phyloP scores from a whole-genome alignment of 2,797 vertebrate genomes.

The Hydrocynus forskahlii region DNA sequence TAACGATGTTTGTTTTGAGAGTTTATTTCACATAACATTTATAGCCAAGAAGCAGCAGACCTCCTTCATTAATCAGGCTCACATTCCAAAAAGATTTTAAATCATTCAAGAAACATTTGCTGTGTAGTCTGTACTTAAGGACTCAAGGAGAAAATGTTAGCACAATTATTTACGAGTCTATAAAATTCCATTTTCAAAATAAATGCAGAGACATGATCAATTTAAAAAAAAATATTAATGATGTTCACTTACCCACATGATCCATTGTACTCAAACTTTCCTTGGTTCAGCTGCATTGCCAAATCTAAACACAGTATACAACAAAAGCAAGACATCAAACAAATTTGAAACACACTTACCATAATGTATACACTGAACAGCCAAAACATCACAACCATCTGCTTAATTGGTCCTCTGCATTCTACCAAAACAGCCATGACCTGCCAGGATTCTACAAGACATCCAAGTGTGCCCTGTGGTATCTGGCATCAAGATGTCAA shows the following conservation, averaged over 20 bases:
- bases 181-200: background rate
- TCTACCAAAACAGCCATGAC: too few relatives aligned
- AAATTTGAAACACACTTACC: background rate
- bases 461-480: too few relatives aligned
- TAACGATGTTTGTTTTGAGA: background rate
- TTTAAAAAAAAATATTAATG: too few relatives aligned
- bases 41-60: background rate
- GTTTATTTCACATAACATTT: background rate
- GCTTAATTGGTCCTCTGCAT: too few relatives aligned
- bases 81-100: background rate
- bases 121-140: background rate
- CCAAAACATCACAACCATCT: too few relatives aligned
- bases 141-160: background rate
- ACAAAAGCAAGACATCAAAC: background rate
- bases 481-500: too few relatives aligned
- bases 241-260: constrained; percentile 91
- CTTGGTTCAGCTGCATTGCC: constrained; percentile 98
- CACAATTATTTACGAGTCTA: background rate
- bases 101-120: constrained; percentile 3
- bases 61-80: constrained; percentile 1
- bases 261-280: constrained; percentile 99
- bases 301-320: constrained; percentile 79
- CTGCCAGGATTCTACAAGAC: too few relatives aligned
- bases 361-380: too few relatives aligned
- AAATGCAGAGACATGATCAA: too few relatives aligned